Conservation (phyloP, 2,888 invertebrate genomes). For the Plebejus argus region DNA sequence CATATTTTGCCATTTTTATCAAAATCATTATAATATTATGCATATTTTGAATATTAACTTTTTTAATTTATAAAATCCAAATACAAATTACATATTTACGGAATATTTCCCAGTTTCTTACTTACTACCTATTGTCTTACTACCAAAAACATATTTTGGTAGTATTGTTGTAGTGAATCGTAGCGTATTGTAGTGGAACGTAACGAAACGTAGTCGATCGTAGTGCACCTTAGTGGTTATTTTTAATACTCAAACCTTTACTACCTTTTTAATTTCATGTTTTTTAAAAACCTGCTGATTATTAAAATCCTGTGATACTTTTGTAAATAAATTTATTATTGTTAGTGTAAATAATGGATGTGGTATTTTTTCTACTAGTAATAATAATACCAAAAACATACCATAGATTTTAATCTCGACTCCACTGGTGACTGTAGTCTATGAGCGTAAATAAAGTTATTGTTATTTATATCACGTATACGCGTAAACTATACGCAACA, state of each 20-base stretch:
- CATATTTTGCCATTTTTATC: neutral
- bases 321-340: conserved; percentile 54
- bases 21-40: neutral
- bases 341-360: conserved; percentile 33
- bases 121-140: neutral
- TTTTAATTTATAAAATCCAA: too few species aligned
- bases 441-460: neutral
- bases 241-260: neutral
- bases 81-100: too few species aligned
- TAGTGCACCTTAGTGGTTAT: neutral
- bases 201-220: neutral
- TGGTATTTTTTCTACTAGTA: conserved; percentile 39
- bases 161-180: too few species aligned
- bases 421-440: neutral
- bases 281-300: conserved; percentile 36
- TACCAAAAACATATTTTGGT: too few species aligned
- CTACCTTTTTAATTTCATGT: too few species aligned
- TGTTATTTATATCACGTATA: too few species aligned
- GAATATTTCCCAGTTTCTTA: neutral
- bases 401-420: neutral
- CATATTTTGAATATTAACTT: neutral
- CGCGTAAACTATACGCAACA: too few species aligned
- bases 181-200: neutral
- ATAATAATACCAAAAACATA: neutral
- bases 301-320: conserved; percentile 70